Evolutionary conservation across 1,140 invertebrate species (phyloP).

Genomic region (Metopolophium dirhodum): DNA sequence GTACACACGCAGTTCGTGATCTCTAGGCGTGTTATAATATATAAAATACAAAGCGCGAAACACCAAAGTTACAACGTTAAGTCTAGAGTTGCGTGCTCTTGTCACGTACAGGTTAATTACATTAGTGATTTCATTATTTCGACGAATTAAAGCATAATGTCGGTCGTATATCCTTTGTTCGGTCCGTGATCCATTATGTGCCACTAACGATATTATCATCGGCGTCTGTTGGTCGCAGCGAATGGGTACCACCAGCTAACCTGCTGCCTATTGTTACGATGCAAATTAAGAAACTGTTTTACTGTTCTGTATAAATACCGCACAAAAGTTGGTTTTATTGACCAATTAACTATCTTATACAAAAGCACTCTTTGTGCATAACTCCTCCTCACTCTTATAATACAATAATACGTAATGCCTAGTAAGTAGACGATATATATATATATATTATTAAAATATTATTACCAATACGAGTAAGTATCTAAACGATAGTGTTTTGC

Average conservation of each 20-base stretch:
- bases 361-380: background rate
- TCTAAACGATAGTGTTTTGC: background rate
- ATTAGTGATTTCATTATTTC: constrained; percentile 17
- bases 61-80: background rate
- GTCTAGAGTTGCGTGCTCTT: background rate
- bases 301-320: background rate
- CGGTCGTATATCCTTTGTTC: background rate
- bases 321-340: background rate
- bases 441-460: too few species aligned
- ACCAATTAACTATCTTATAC: background rate
- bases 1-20: background rate
- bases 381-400: too few species aligned
- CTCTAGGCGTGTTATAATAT: background rate
- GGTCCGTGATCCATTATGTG: background rate
- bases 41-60: background rate
- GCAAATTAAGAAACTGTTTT: constrained; percentile 8
- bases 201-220: background rate
- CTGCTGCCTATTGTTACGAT: background rate
- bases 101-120: constrained; percentile 21
- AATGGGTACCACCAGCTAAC: background rate
- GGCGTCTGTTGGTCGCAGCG: background rate
- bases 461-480: too few species aligned
- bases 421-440: too few species aligned
- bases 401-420: too few species aligned
- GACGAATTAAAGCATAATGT: background rate